phyloP scores from a whole-genome alignment of 2,888 invertebrate genomes.

The Heteropelma amictum region DNA sequence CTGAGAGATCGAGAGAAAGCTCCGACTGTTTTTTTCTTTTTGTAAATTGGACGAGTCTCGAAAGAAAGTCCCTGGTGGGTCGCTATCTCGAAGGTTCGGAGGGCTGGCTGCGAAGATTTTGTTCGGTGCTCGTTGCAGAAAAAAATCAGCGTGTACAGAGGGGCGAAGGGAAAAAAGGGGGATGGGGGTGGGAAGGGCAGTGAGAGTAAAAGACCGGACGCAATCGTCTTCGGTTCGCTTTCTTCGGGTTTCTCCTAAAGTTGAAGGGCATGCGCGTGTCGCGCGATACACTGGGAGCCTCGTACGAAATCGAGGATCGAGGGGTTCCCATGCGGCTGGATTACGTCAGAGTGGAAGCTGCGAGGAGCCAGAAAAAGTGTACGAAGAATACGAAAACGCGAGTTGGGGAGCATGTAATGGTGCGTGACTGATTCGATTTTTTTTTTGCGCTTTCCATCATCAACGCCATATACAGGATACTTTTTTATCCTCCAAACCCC shows the following conservation, averaged over 20 bases:
- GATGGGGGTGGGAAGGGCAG: background rate
- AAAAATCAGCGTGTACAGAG: constrained; percentile 27
- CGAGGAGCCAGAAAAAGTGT: background rate
- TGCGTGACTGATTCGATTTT: background rate
- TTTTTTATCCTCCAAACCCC: constrained; percentile 7
- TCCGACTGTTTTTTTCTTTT: constrained; percentile 79
- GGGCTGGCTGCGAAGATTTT: constrained; percentile 16
- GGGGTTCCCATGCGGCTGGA: constrained; percentile 14
- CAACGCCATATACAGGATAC: constrained; percentile 3
- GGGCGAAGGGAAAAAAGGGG: background rate
- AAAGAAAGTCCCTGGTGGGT: constrained; percentile 76
- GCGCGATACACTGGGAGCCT: constrained; percentile 1
- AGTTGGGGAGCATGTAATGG: background rate
- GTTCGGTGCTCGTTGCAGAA: constrained; percentile 48
- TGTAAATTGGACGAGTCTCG: constrained; percentile 78
- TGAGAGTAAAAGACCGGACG: constrained; percentile 1
- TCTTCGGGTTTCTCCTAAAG: constrained; percentile 16
- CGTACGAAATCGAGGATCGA: constrained; percentile 33
- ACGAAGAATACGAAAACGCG: background rate
- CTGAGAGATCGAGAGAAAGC: constrained; percentile 27
- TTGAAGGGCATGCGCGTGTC: constrained; percentile 28
- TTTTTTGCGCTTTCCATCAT: constrained; percentile 12
- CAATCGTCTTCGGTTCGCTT: background rate
- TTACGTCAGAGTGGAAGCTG: background rate
- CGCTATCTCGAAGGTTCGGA: constrained; percentile 56